Evolutionary conservation across 2,797 vertebrate species (phyloP).

Genomic region (Gastrophryne carolinensis): DNA sequence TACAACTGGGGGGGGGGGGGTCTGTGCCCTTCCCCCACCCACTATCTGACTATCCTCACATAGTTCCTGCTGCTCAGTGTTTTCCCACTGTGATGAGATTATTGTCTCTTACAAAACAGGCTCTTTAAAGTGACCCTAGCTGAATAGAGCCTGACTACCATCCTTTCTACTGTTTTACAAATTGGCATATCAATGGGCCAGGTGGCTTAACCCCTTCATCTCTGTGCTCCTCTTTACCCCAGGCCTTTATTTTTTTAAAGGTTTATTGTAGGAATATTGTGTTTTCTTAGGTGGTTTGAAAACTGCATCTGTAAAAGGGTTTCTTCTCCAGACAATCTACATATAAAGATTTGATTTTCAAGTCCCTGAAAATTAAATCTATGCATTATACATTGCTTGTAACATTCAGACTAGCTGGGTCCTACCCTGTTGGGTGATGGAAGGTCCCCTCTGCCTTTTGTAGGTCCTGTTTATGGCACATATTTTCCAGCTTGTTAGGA

Average conservation of each 20-base stretch:
- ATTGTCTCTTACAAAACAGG: slow-evolving; percentile 47
- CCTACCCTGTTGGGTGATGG: too few species aligned
- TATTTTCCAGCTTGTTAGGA: too few species aligned
- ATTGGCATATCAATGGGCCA: slow-evolving; percentile 48
- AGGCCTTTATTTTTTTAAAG: background rate
- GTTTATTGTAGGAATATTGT: background rate
- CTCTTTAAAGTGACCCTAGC: slow-evolving; percentile 30
- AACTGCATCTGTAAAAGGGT: background rate
- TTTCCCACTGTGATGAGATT: slow-evolving; percentile 51
- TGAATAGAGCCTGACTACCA: slow-evolving; percentile 37
- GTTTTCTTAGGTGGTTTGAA: background rate
- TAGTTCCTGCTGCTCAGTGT: slow-evolving; percentile 35
- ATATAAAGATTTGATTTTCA: too few species aligned
- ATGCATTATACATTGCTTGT: too few species aligned
- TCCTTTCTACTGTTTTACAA: slow-evolving; percentile 24
- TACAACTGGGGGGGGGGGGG: background rate
- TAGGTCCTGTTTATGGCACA: too few species aligned
- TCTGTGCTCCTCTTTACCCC: background rate
- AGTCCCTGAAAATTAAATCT: too few species aligned
- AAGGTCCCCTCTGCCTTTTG: too few species aligned
- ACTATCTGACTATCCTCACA: slow-evolving; percentile 19
- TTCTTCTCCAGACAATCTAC: too few species aligned
- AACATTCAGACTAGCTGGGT: too few species aligned
- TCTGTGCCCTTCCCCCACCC: slow-evolving; percentile 31
- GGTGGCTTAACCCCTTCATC: slow-evolving; percentile 40